A percentile compares a stretch with the other conserved stretches of the same genome.
Evolutionary conservation across 2,797 vertebrate species (phyloP).

Genomic region (Aeoliscus strigatus): DNA sequence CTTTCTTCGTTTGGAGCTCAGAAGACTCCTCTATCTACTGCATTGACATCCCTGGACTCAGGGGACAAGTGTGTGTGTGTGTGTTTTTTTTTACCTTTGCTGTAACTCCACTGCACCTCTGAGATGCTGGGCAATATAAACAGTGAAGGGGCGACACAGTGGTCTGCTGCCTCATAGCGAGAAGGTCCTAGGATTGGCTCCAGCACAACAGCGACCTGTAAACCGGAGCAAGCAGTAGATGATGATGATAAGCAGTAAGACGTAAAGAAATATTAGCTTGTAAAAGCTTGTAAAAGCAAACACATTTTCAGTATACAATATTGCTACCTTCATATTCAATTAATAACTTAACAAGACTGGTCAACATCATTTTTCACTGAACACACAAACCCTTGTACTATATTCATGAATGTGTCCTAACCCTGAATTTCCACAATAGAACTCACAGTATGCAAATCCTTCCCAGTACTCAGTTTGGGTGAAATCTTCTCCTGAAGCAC

Average conservation of each 20-base stretch:
- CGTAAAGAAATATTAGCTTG: too few relatives aligned
- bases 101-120: conserved; percentile 35
- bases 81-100: conserved; percentile 50
- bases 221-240: too few relatives aligned
- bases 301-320: too few relatives aligned
- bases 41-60: conserved; percentile 41
- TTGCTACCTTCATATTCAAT: too few relatives aligned
- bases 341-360: too few relatives aligned
- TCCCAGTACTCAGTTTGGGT: conserved; percentile 11
- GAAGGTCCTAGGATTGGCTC: too few relatives aligned
- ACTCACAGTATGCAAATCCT: conserved; percentile 8
- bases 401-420: conserved; percentile 5
- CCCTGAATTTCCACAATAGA: conserved; percentile 11
- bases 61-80: conserved; percentile 42
- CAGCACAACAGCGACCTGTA: too few relatives aligned
- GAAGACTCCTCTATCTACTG: conserved; percentile 48
- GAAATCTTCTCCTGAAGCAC: conserved; percentile 8
- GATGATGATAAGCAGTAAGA: too few relatives aligned
- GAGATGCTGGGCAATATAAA: conserved; percentile 26
- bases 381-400: conserved; percentile 1
- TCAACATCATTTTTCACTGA: too few relatives aligned
- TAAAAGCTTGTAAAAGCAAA: too few relatives aligned
- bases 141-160: background rate
- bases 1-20: conserved; percentile 50
- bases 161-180: too few relatives aligned